Conservation (phyloP, 2,888 invertebrate genomes). For the Plemyria rubiginata region DNA sequence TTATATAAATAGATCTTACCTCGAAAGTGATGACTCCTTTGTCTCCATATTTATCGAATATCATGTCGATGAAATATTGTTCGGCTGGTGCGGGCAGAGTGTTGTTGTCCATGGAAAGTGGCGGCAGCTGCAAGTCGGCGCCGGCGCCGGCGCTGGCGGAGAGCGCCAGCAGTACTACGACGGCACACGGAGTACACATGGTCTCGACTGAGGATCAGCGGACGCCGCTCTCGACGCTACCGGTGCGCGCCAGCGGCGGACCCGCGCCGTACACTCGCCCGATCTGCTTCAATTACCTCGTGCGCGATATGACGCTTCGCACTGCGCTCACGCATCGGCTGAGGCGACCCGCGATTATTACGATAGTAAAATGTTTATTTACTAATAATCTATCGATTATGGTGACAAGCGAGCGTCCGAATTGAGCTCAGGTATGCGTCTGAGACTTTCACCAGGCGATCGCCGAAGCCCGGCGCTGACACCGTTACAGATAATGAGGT, state of each 20-base stretch:
- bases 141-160: slow-evolving; percentile 47
- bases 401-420: slow-evolving; percentile 60
- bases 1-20: slow-evolving; percentile 62
- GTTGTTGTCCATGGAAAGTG: slow-evolving; percentile 52
- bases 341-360: slow-evolving; percentile 50
- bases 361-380: slow-evolving; percentile 74
- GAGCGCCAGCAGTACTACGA: slow-evolving; percentile 64
- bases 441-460: slow-evolving; percentile 79
- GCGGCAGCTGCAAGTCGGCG: slow-evolving; percentile 40
- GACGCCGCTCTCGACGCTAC: slow-evolving; percentile 36
- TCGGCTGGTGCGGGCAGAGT: slow-evolving; percentile 70
- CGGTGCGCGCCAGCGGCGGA: slow-evolving; percentile 56
- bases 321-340: slow-evolving; percentile 57
- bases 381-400: slow-evolving; percentile 52
- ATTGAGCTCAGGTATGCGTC: slow-evolving; percentile 70
- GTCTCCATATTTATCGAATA: slow-evolving; percentile 85
- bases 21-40: slow-evolving; percentile 84
- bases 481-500: slow-evolving; percentile 76
- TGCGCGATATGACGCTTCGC: slow-evolving; percentile 60
- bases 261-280: slow-evolving; percentile 67
- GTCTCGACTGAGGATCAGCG: slow-evolving; percentile 60
- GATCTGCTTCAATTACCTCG: slow-evolving; percentile 60
- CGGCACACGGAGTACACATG: slow-evolving; percentile 68
- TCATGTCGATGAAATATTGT: slow-evolving; percentile 80
- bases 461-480: slow-evolving; percentile 69